phyloP scores from a whole-genome alignment of 2,113 vertebrate genomes.

The Holacanthus passer region DNA sequence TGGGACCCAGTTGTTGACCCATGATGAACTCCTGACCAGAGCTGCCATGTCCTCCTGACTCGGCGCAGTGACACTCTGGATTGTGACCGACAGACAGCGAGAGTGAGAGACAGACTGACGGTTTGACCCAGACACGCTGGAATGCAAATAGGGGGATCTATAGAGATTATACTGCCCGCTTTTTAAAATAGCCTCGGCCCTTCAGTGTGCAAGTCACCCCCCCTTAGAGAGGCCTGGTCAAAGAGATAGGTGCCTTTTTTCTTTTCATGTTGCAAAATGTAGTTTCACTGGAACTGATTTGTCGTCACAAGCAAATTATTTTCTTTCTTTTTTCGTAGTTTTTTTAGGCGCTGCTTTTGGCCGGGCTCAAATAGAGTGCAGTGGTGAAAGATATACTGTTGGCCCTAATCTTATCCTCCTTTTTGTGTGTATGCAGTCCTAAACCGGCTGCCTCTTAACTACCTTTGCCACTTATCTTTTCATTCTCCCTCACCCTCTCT shows the following conservation, averaged over 20 bases:
- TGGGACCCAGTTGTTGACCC: constrained; percentile 73
- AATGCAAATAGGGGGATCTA: constrained; percentile 75
- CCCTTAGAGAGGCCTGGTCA: constrained; percentile 48
- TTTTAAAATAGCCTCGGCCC: constrained; percentile 56
- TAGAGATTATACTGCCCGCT: constrained; percentile 60
- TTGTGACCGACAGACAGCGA: constrained; percentile 65
- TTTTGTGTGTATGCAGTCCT: constrained; percentile 51
- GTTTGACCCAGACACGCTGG: constrained; percentile 73
- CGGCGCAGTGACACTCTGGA: constrained; percentile 54
- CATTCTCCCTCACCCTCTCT: constrained; percentile 26
- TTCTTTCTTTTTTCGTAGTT: constrained; percentile 7
- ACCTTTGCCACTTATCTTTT: constrained; percentile 65
- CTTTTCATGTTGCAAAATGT: constrained; percentile 46
- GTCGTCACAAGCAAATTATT: constrained; percentile 57
- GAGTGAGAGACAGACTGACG: constrained; percentile 68
- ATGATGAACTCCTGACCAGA: constrained; percentile 76
- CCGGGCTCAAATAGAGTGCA: constrained; percentile 51
- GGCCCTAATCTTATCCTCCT: constrained; percentile 54
- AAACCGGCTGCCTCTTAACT: constrained; percentile 63
- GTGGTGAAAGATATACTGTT: constrained; percentile 62
- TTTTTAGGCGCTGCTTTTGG: constrained; percentile 37
- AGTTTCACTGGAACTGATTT: constrained; percentile 58
- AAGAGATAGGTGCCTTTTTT: constrained; percentile 53
- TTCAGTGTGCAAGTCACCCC: constrained; percentile 42
- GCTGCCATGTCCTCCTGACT: constrained; percentile 75